These are phyloP conservation scores for Anarhynchus alexandrinus DNA, from an alignment of 2,113 vertebrate genomes.

Conservation along the genomic window DNA sequence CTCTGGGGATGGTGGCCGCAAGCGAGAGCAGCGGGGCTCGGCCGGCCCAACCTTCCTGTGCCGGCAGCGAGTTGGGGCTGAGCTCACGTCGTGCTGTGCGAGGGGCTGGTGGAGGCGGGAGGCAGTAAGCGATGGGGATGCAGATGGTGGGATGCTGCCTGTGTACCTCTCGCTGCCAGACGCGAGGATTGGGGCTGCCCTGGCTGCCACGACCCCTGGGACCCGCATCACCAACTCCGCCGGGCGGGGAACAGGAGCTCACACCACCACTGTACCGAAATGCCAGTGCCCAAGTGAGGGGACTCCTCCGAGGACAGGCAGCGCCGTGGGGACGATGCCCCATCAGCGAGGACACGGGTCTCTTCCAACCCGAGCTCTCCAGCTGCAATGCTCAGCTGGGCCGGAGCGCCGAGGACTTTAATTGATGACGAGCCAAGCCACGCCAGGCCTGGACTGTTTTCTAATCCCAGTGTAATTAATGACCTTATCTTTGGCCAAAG, in stretches of 20 bases:
- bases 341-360: rapidly evolving
- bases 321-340: rapidly evolving
- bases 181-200: not conserved
- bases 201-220: not conserved
- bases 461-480: conserved; percentile 64
- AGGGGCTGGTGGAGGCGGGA: not conserved
- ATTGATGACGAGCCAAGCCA: not conserved
- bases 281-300: rapidly evolving
- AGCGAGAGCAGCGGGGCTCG: rapidly evolving
- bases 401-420: not conserved
- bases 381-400: not conserved
- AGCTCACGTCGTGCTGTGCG: not conserved
- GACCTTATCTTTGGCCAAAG: conserved; percentile 69
- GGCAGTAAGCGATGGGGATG: rapidly evolving
- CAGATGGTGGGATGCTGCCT: not conserved
- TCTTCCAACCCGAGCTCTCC: not conserved
- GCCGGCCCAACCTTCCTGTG: not conserved
- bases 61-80: rapidly evolving
- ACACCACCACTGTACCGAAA: rapidly evolving
- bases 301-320: not conserved
- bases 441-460: not conserved
- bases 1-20: not conserved
- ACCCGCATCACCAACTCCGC: rapidly evolving
- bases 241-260: not conserved
- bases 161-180: rapidly evolving